These are phyloP conservation scores for Caiman crocodilus DNA, from an alignment of 2,797 vertebrate species.

Conservation along the genomic window DNA sequence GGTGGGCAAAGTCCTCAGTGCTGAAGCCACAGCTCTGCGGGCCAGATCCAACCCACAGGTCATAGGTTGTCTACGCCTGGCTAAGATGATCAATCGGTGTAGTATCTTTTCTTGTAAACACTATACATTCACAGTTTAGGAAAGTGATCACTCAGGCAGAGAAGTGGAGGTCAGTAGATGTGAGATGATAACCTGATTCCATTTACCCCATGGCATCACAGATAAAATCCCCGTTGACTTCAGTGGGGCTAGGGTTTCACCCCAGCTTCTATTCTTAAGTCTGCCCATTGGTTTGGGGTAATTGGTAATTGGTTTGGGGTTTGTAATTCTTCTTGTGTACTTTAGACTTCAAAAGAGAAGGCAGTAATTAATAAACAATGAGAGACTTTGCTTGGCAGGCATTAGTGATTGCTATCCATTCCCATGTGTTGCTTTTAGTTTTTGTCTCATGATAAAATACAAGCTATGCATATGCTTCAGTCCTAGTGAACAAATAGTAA, in stretches of 20 bases:
- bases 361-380: not conserved
- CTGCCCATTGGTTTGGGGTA: not conserved
- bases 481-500: constrained; percentile 21
- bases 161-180: not conserved
- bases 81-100: too few species aligned
- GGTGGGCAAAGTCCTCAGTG: too few species aligned
- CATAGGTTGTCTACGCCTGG: too few species aligned
- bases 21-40: too few species aligned
- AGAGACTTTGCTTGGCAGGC: constrained; percentile 20
- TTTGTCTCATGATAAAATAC: constrained; percentile 16
- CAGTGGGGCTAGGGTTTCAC: not conserved
- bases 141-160: not conserved
- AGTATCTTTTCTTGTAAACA: not conserved
- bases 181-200: not conserved
- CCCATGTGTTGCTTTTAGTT: constrained; percentile 53
- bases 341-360: not conserved
- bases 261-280: not conserved
- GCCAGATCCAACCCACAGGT: too few species aligned
- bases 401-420: constrained; percentile 28
- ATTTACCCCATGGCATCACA: accelerated
- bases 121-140: not conserved
- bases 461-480: constrained; percentile 33
- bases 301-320: not conserved
- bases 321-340: not conserved
- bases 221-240: not conserved